Percentiles rank a stretch among this genome's conserved stretches.
phyloP scores from a whole-genome alignment of 2,797 vertebrate species.

The Myiothlypis coronata region DNA sequence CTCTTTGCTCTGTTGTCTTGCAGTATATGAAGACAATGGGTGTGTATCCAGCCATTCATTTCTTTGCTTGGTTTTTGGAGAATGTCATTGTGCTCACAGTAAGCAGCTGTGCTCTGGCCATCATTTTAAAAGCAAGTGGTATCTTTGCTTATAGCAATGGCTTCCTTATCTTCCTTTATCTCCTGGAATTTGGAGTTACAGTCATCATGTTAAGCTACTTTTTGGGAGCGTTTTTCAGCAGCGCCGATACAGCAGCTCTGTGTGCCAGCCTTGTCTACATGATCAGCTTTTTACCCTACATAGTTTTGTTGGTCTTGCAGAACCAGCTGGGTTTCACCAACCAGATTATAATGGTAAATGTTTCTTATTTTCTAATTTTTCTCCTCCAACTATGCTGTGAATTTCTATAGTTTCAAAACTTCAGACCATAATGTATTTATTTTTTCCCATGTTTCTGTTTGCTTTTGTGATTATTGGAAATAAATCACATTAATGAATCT shows the following conservation, averaged over 20 bases:
- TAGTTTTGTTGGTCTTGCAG: constrained; percentile 71
- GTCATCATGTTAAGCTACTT: constrained; percentile 72
- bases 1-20: not conserved
- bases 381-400: not conserved
- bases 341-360: constrained; percentile 72
- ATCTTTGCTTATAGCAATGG: constrained; percentile 70
- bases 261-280: constrained; percentile 70
- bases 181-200: constrained; percentile 72
- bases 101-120: constrained; percentile 58
- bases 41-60: constrained; percentile 57
- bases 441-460: not conserved
- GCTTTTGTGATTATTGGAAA: not conserved
- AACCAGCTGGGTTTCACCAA: constrained; percentile 49
- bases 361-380: not conserved
- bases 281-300: constrained; percentile 75
- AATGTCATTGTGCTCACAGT: constrained; percentile 42
- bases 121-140: constrained; percentile 66
- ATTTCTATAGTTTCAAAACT: not conserved
- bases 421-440: not conserved
- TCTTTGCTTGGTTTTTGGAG: constrained; percentile 78
- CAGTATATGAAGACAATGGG: constrained; percentile 77
- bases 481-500: not conserved
- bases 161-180: constrained; percentile 69
- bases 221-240: constrained; percentile 67
- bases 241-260: constrained; percentile 64